Evolutionary conservation across 2,888 invertebrate species (phyloP).

Genomic region (Byasa hedistus): DNA sequence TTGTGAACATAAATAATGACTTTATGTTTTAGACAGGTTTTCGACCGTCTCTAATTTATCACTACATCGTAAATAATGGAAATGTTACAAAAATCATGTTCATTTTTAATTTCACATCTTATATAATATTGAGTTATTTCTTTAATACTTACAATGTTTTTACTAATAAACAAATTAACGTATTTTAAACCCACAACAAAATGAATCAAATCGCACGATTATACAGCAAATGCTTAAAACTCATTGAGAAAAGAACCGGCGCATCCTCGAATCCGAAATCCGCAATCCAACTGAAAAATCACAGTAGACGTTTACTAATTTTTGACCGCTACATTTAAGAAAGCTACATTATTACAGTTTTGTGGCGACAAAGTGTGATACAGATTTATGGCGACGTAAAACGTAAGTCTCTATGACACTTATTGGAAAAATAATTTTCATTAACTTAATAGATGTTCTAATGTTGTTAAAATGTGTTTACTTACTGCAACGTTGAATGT

Average conservation of each 20-base stretch:
- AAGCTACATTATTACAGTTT: not conserved
- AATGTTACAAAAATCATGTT: not conserved
- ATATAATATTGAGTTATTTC: no score
- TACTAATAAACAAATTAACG: no score
- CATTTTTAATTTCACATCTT: not conserved
- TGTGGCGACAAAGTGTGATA: not conserved
- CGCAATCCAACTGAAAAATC: no score
- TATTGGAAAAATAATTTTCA: not conserved
- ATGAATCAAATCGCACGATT: no score
- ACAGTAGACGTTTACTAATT: no score
- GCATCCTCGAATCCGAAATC: no score
- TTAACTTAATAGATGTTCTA: not conserved
- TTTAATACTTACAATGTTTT: no score
- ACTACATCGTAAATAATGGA: not conserved
- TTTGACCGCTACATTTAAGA: not conserved
- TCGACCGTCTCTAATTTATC: not conserved
- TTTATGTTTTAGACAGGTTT: not conserved
- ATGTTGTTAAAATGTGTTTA: not conserved
- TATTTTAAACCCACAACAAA: no score
- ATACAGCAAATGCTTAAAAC: no score
- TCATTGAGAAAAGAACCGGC: no score
- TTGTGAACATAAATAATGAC: constrained; percentile 7
- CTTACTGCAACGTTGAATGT: no score
- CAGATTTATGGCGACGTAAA: not conserved
- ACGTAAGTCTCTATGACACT: not conserved